Conservation (phyloP, 2,888 invertebrate species). For the Endomychus coccineus region DNA sequence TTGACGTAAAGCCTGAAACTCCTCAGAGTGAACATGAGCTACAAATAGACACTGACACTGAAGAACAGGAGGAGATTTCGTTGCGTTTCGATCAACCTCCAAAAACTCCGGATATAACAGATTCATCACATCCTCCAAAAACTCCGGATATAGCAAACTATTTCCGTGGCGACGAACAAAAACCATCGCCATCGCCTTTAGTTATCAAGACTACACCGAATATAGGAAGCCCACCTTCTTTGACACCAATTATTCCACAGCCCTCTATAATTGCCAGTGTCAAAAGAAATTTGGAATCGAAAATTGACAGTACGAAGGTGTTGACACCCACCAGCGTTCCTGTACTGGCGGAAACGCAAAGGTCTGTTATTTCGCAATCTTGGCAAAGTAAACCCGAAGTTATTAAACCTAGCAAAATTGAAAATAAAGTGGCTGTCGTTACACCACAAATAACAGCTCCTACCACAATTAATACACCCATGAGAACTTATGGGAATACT, state of each 20-base stretch:
- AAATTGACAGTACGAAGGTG: constrained; percentile 19
- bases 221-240: constrained; percentile 39
- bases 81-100: constrained; percentile 44
- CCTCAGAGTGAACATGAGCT: constrained; percentile 78
- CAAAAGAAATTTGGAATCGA: constrained; percentile 11
- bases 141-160: constrained; percentile 51
- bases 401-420: constrained; percentile 1
- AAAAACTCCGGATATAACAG: constrained; percentile 45
- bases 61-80: constrained; percentile 58
- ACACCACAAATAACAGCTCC: constrained; percentile 6
- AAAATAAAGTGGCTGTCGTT: constrained; percentile 6
- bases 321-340: constrained; percentile 22
- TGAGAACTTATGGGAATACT: constrained; percentile 9
- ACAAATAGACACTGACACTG: constrained; percentile 80
- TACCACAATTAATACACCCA: constrained; percentile 1
- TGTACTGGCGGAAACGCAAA: constrained; percentile 26
- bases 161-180: constrained; percentile 40
- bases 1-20: constrained; percentile 74
- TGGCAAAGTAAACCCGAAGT: constrained; percentile 23
- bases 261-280: constrained; percentile 14
- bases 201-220: constrained; percentile 29
- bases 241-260: constrained; percentile 37
- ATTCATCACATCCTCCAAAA: constrained; percentile 49
- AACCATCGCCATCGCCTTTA: constrained; percentile 16
- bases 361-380: constrained; percentile 28